Conservation (phyloP, 2,888 invertebrate species). For the Cataglyphis livida region DNA sequence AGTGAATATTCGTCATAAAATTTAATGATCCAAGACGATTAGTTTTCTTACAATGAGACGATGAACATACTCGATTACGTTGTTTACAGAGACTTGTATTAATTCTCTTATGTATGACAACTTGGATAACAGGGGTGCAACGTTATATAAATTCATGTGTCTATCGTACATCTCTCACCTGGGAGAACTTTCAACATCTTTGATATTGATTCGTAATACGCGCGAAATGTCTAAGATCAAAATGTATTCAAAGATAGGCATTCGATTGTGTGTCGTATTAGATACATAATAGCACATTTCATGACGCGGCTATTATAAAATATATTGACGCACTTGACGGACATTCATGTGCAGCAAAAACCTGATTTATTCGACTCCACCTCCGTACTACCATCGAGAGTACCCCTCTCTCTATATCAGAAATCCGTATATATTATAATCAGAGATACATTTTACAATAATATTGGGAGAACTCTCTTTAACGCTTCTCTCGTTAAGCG, state of each 20-base stretch:
- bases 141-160: slow-evolving; percentile 32
- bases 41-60: background rate
- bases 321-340: slow-evolving; percentile 18
- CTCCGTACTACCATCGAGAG: background rate
- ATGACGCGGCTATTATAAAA: background rate
- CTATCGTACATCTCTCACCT: slow-evolving; percentile 21
- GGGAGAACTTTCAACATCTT: slow-evolving; percentile 18
- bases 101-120: slow-evolving; percentile 38
- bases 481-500: background rate
- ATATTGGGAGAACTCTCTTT: background rate
- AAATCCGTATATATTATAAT: background rate
- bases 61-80: background rate
- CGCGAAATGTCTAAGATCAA: background rate
- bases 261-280: slow-evolving; percentile 11
- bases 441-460: slow-evolving; percentile 8
- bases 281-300: slow-evolving; percentile 23
- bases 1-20: background rate
- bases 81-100: slow-evolving; percentile 19
- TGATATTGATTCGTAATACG: slow-evolving; percentile 28
- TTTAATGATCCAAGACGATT: background rate
- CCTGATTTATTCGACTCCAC: slow-evolving; percentile 6
- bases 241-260: slow-evolving; percentile 2
- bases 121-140: slow-evolving; percentile 18
- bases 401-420: background rate
- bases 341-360: background rate